These are phyloP conservation scores for Actinostola sp. DNA, from an alignment of 92 coral and sea anemone genomes.

Conservation along the genomic window DNA sequence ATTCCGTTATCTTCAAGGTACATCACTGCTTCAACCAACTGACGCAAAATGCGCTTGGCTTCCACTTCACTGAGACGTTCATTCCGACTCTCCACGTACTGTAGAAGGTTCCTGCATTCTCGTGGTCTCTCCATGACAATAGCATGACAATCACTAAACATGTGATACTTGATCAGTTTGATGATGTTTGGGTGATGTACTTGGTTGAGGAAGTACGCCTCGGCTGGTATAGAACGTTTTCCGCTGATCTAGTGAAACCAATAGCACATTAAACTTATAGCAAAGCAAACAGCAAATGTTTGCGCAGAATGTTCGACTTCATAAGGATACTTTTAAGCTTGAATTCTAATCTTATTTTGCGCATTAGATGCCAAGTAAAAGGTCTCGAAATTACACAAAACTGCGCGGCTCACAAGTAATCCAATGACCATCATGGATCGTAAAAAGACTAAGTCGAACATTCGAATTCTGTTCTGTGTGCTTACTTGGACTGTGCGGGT, in stretches of 20 bases:
- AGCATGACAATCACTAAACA: slow-evolving; percentile 26
- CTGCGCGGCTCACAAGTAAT: no score
- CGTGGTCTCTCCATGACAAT: slow-evolving; percentile 52
- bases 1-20: slow-evolving; percentile 42
- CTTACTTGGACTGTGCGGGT: neutral
- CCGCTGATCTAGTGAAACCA: slow-evolving; percentile 8
- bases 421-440: no score
- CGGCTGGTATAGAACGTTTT: slow-evolving; percentile 16
- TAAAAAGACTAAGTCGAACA: neutral
- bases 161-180: slow-evolving; percentile 34
- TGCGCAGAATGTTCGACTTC: no score
- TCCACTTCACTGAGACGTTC: slow-evolving; percentile 31
- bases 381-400: no score
- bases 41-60: slow-evolving; percentile 40
- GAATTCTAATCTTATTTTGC: no score
- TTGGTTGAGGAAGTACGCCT: slow-evolving; percentile 26
- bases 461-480: neutral
- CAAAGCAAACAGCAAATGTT: no score
- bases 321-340: no score
- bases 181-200: slow-evolving; percentile 51
- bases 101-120: slow-evolving; percentile 23
- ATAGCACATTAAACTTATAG: neutral
- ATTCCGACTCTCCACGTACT: slow-evolving; percentile 22
- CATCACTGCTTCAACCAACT: slow-evolving; percentile 31
- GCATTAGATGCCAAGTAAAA: no score